These are phyloP conservation scores for Carcina quercana DNA, from an alignment of 2,888 invertebrate genomes.

Conservation along the genomic window DNA sequence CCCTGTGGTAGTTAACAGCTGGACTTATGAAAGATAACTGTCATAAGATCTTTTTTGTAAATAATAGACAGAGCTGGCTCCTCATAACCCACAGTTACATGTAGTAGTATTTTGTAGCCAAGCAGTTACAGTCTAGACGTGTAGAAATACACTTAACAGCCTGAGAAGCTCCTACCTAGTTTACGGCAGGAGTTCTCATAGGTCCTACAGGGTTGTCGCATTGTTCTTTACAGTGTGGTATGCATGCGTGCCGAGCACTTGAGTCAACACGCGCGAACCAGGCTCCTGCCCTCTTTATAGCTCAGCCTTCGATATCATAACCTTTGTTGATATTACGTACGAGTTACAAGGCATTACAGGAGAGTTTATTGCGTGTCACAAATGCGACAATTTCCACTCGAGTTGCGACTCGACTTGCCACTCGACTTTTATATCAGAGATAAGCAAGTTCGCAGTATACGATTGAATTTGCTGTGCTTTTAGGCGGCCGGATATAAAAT, in stretches of 20 bases:
- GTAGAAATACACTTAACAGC: too few relatives aligned
- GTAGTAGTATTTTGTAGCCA: too few relatives aligned
- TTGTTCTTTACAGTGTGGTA: constrained; percentile 30
- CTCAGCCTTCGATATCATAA: constrained; percentile 22
- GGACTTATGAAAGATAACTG: too few relatives aligned
- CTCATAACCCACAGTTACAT: too few relatives aligned
- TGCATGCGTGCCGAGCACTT: constrained; percentile 37
- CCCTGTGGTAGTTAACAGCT: too few relatives aligned
- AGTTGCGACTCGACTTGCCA: constrained; percentile 3
- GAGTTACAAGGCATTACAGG: constrained; percentile 29
- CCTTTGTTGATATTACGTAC: constrained; percentile 36
- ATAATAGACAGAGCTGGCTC: too few relatives aligned
- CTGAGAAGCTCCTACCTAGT: too few relatives aligned
- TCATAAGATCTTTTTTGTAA: too few relatives aligned
- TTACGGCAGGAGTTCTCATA: not conserved
- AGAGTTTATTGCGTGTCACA: constrained; percentile 34
- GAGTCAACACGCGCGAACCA: constrained; percentile 41
- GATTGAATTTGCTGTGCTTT: not conserved
- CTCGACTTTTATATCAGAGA: constrained; percentile 2
- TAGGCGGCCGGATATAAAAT: too few relatives aligned
- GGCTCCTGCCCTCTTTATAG: constrained; percentile 24
- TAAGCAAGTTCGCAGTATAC: not conserved
- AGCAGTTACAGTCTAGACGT: too few relatives aligned
- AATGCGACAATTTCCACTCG: too few relatives aligned
- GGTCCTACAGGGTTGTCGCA: constrained; percentile 8